phyloP scores from a whole-genome alignment of 2,113 vertebrate genomes.

The Psilopsiagon aurifrons region DNA sequence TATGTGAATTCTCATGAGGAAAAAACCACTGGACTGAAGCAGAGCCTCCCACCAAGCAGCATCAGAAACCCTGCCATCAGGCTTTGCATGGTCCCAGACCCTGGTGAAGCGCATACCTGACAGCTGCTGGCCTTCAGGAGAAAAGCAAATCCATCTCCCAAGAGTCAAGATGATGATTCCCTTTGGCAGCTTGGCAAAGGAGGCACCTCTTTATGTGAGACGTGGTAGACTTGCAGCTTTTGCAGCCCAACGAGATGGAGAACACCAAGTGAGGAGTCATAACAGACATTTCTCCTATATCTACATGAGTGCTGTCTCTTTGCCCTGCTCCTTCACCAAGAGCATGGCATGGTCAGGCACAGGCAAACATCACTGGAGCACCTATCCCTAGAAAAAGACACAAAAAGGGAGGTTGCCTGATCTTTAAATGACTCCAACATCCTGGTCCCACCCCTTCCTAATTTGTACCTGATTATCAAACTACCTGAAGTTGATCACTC shows the following conservation, averaged over 20 bases:
- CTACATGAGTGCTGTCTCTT: accelerated
- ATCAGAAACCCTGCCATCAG: background rate
- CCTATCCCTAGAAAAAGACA: accelerated
- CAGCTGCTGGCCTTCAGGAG: background rate
- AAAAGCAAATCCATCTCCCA: background rate
- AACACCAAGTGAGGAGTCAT: background rate
- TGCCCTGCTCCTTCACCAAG: too few relatives aligned
- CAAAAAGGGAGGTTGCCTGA: background rate
- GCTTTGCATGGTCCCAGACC: background rate
- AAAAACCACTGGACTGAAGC: background rate
- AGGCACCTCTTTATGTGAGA: accelerated
- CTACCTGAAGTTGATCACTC: constrained; percentile 4
- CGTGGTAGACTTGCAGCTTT: accelerated
- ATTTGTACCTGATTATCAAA: background rate
- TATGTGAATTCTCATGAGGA: background rate
- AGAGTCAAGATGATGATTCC: accelerated
- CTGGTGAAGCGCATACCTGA: background rate
- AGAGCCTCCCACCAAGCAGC: background rate
- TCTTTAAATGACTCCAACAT: background rate
- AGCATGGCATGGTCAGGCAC: accelerated
- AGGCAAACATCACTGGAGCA: accelerated
- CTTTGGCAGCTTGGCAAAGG: background rate
- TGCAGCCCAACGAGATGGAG: background rate
- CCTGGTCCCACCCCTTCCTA: background rate
- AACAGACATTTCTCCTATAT: accelerated